Conservation (phyloP, 2,113 vertebrate species). For the Rhinolophus sinicus region DNA sequence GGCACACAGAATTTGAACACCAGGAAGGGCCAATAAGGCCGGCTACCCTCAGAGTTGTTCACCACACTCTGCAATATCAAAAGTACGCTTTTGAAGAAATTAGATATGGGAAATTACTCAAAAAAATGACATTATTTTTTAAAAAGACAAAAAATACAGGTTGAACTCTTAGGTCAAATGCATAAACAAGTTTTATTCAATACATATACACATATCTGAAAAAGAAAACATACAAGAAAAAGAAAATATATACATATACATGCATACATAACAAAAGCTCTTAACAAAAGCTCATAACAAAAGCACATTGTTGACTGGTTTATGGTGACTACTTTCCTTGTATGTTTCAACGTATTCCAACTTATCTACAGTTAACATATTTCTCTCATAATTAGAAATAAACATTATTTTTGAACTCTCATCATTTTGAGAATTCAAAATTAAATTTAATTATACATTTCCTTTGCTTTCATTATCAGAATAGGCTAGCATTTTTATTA, state of each 20-base stretch:
- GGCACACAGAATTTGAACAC: background rate
- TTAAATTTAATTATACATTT: background rate
- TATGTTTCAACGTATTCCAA: background rate
- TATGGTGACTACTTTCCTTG: background rate
- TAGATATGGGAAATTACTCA: background rate
- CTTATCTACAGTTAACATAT: background rate
- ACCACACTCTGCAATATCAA: background rate
- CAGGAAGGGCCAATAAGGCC: background rate
- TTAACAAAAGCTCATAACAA: too few relatives aligned
- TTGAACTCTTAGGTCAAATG: background rate
- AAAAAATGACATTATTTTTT: background rate
- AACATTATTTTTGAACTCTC: background rate
- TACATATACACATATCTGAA: background rate
- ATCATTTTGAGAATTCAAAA: slow-evolving; percentile 29
- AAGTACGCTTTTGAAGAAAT: background rate
- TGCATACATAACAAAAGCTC: background rate
- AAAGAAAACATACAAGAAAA: background rate
- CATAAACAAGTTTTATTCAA: background rate
- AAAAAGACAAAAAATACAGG: background rate
- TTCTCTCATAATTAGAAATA: background rate
- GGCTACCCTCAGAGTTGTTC: background rate
- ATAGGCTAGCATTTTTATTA: background rate
- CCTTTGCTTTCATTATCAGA: background rate
- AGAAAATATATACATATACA: background rate
- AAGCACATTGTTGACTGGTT: background rate